Evolutionary conservation across 1,140 invertebrate species (phyloP).

Genomic region (Heliconius hewitsoni): DNA sequence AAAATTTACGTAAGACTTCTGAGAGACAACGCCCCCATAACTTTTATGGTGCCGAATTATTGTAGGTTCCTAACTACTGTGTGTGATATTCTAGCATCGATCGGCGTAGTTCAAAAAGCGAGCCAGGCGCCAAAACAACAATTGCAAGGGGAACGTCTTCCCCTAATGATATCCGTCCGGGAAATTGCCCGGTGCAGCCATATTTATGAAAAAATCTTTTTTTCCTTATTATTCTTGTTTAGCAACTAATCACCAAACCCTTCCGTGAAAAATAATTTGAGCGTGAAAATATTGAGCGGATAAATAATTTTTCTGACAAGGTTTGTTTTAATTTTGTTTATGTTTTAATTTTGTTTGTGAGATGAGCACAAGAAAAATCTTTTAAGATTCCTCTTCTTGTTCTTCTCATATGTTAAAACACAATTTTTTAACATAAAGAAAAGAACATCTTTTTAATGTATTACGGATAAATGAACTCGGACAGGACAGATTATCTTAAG

Average conservation of each 20-base stretch:
- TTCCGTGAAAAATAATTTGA: slow-evolving; percentile 44
- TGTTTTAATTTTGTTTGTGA: slow-evolving; percentile 10
- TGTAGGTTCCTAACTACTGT: slow-evolving; percentile 28
- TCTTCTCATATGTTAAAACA: too few relatives aligned
- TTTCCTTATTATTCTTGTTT: slow-evolving; percentile 45
- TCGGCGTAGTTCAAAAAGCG: slow-evolving; percentile 43
- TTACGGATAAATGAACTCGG: too few relatives aligned
- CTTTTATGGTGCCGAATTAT: slow-evolving; percentile 27
- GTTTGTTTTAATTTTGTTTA: slow-evolving; percentile 16
- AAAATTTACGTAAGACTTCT: slow-evolving; percentile 27
- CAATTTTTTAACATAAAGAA: too few relatives aligned
- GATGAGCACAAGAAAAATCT: too few relatives aligned
- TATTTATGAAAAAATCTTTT: slow-evolving; percentile 56
- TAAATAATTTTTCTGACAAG: slow-evolving; percentile 31
- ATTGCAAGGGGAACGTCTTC: slow-evolving; percentile 59
- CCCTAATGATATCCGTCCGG: slow-evolving; percentile 55
- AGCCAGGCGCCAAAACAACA: slow-evolving; percentile 56
- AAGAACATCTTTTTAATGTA: too few relatives aligned
- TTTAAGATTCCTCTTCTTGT: too few relatives aligned
- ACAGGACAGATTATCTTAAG: too few relatives aligned
- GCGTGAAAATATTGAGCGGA: slow-evolving; percentile 35
- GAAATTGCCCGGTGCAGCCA: slow-evolving; percentile 61
- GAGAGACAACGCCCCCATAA: slow-evolving; percentile 36
- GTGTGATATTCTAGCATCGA: slow-evolving; percentile 45
- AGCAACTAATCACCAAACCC: slow-evolving; percentile 53